Evolutionary conservation across 2,888 invertebrate genomes (phyloP), one percentile per base, ranked within the genome.

Genomic region (Troides helena): DNA sequence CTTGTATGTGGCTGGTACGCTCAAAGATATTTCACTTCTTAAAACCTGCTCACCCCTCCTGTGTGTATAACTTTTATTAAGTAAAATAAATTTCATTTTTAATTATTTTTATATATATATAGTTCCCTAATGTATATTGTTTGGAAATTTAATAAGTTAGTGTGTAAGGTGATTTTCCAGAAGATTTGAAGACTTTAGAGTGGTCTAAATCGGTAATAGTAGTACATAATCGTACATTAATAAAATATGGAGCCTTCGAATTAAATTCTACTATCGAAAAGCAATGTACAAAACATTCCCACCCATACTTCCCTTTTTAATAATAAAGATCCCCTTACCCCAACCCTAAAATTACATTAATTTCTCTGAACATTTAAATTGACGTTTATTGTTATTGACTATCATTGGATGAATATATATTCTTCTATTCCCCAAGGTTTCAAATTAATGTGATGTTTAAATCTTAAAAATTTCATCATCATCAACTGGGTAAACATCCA

Each of bases 31-130:
- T 68, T 71, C 63, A 69, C 69, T 71, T 70, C 71, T 72, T 72
- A 60, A 70, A 46, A 79, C 83, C 84, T 88, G 87, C 86, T 87
- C 86, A 85, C 88, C 89, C 88, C 46, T 89, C 87, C 86, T 85
- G 80, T 61, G 80, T 61, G 76, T 73, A 74, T 21, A 56, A 21
- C 21, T 21, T 75, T 76, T 69, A 30, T 58, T 59, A 68, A 57
- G 68, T 70, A 67, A 72, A 73, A 46, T 46, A 46, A 46, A 43
- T 62, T 69, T 71, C 70, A 75, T 73, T 72, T 73, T 73, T 72
- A 69, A 61, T 71, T 70, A 70, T 65, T 71, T 71, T 74, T 65
- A 30, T 71, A 72, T 43, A 21, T 65, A 30, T 71, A 46, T 68
- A 70, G 62, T 62, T 56, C 65, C 46, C 53, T 36, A 46, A 65